A percentile compares a stretch with the other conserved stretches of the same genome.
phyloP scores from a whole-genome alignment of 2,888 invertebrate genomes.

The Xanthostigma xanthostigma region DNA sequence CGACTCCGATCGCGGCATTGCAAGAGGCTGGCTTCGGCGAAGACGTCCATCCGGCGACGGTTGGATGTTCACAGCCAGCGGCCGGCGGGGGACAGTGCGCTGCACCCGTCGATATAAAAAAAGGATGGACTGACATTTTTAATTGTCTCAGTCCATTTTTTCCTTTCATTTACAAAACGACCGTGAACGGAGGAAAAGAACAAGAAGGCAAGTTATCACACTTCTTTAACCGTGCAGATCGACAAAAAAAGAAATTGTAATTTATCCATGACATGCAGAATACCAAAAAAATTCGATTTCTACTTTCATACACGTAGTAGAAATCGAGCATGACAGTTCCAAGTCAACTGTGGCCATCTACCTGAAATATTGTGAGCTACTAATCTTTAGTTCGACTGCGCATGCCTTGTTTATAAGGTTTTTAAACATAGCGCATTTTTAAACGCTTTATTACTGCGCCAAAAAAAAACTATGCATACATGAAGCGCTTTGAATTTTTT shows the following conservation, averaged over 20 bases:
- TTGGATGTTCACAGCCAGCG: background rate
- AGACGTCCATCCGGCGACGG: conserved; percentile 10
- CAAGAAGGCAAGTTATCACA: conserved; percentile 33
- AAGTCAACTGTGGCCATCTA: too few relatives aligned
- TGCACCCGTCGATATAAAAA: conserved; percentile 31
- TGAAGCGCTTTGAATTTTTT: background rate
- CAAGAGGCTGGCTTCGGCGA: conserved; percentile 33
- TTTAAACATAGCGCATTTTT: background rate
- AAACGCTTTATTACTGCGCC: background rate
- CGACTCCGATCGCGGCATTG: conserved; percentile 15
- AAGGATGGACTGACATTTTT: conserved; percentile 65
- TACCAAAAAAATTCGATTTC: too few relatives aligned
- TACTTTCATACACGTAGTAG: too few relatives aligned
- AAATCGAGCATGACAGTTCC: too few relatives aligned
- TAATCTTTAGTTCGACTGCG: too few relatives aligned
- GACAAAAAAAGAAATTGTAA: too few relatives aligned
- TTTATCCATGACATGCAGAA: too few relatives aligned
- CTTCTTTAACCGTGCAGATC: too few relatives aligned
- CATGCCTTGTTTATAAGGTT: too few relatives aligned
- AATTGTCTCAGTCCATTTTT: conserved; percentile 81
- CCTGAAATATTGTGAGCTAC: too few relatives aligned
- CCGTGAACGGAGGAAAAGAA: conserved; percentile 51
- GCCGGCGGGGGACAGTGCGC: background rate
- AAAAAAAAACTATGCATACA: background rate
- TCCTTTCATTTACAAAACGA: conserved; percentile 70